Base-by-base conservation (phyloP, 2,888 invertebrate genomes). In the Sinodicranocentrus sp. region DNA sequence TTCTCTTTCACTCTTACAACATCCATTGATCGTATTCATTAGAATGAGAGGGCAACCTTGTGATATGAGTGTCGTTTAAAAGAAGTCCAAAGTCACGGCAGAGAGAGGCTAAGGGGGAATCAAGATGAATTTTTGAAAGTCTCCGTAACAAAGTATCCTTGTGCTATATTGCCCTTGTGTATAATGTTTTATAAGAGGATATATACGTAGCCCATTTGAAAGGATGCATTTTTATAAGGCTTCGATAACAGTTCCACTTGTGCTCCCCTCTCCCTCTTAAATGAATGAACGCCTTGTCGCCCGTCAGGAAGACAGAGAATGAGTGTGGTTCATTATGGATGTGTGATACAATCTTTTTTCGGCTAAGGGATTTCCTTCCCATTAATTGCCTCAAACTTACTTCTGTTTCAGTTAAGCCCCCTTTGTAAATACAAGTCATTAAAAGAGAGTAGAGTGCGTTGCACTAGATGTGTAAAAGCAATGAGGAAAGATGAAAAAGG, bases 301-400 rank as follows among this genome's bases (percentile, higher is more conserved):
- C 23, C 44, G 78, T 79, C 78, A 68, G 77, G 44, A 61, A 77
- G 78, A 71, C 78, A 71, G 68, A 68, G 77, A 77, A 77, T 76
- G 76, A 77, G 78, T 79, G 78, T 52, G 78, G 78, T 79, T 79
- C 78, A 79, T 79, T 79, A 79, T 71, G 71, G 71, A 70, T 79
- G 78, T 65, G 65, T 71, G 78, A 79, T 79, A 79, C 70, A 71
- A 79, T 79, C 78, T 79, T 71, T 79, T 78, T 71, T 79, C 28
- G 61, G 78, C 73, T 75, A 76, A 84, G 84, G 84, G 86, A 85
- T 86, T 86, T 86, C 77, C 85, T 85, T 85, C 82, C 82, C 88
- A 88, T 88, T 88, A 88, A 88, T 88, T 87, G 87, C 85, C 88
- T 76, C 44, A 73, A 82, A 75, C 63, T 70, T 79, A 59, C 77